Base-by-base conservation (phyloP, 1,140 invertebrate genomes). In the Caerostris darwini region DNA sequence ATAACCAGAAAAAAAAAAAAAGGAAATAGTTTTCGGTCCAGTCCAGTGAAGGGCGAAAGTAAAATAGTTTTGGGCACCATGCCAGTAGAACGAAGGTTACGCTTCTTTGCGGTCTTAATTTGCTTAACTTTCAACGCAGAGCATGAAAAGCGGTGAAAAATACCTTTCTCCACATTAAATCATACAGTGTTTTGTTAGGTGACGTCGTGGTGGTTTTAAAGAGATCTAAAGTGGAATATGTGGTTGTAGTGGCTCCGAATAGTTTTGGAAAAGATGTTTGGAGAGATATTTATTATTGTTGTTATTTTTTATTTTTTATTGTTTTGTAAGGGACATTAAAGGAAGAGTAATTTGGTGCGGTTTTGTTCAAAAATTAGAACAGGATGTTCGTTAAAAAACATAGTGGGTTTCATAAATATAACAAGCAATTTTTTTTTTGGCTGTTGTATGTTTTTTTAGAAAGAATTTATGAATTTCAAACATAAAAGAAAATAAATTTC, bases 81-180 rank as follows among this genome's bases (percentile, higher is more conserved):
- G 53, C 82, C 82, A 83, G 54, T 17, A 57, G n/a, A 57, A 17
- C 57, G 56, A 83, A 83, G 82, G 54, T 8, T 58, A 56, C 50
- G 56, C n/a, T 81, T 50, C 69, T 90, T 90, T 90, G 53, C 69
- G 71, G 53, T 58, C 89, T 90, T 90, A 90, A 90, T 90, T 90
- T 90, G 89, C 69, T 90, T 90, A 81, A 90, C 89, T 90, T 90
- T 77, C 19, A 67, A 77, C 89, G 19, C 69, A 81, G 50, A 81
- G 54, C 34, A 50, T 77, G 71, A 77, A 50, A 77, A 77, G 71
- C 71, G 17, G 56, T 81, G 89, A 90, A 90, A 81, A 90, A 69
- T 81, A 56, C 56, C 59, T 77, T 77, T 19, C 17, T n/a, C 69
- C 54, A 58, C 19, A 81, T 90, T 90, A 81, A 90, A 90, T 90